A percentile compares a stretch with the other conserved stretches of the same genome.
phyloP scores from a whole-genome alignment of 2,113 vertebrate genomes.

The Leptocoma aspasia region DNA sequence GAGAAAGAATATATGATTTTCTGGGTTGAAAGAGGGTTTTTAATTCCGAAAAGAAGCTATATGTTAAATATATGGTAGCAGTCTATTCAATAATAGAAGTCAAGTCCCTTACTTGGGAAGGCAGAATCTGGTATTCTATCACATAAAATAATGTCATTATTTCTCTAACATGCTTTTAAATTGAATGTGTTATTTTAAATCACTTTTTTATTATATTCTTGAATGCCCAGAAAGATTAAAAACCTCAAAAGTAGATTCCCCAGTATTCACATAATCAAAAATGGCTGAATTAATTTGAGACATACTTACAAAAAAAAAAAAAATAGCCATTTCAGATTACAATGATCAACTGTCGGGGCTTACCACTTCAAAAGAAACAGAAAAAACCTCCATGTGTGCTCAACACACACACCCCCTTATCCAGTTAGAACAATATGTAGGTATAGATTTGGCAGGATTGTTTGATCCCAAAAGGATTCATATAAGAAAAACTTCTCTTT shows the following conservation, averaged over 20 bases:
- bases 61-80: slow-evolving; percentile 41
- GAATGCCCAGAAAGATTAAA: background rate
- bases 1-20: slow-evolving; percentile 30
- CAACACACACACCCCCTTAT: background rate
- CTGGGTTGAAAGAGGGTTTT: slow-evolving; percentile 4
- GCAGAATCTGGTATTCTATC: slow-evolving; percentile 4
- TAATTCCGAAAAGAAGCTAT: slow-evolving; percentile 44
- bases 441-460: background rate
- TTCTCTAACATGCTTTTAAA: slow-evolving; percentile 11
- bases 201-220: background rate
- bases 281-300: background rate
- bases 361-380: background rate
- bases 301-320: background rate
- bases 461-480: slow-evolving; percentile 45
- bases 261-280: background rate
- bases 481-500: slow-evolving; percentile 49
- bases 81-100: slow-evolving; percentile 16
- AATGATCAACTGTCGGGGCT: background rate
- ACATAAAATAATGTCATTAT: slow-evolving; percentile 25
- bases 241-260: background rate
- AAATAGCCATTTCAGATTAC: background rate
- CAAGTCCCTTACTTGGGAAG: background rate
- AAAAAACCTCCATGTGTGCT: background rate
- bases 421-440: background rate
- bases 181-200: background rate